phyloP scores from a whole-genome alignment of 2,888 invertebrate genomes.

The Meandrusa payeni region DNA sequence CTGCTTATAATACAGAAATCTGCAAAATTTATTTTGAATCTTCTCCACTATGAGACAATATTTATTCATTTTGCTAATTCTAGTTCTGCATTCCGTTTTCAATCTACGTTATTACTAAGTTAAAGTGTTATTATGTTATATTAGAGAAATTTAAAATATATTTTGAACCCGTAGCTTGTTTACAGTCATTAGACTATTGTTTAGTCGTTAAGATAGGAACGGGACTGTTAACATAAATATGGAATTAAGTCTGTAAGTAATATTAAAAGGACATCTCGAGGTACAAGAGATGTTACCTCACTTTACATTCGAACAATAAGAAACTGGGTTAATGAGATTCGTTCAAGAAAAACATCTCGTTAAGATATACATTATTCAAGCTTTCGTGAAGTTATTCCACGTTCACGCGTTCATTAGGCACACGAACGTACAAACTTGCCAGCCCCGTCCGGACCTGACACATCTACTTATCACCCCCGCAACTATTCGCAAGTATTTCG shows the following conservation, averaged over 20 bases:
- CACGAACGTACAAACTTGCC: conserved; percentile 65
- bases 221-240: no score
- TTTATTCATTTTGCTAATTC: no score
- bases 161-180: no score
- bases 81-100: no score
- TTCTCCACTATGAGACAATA: no score
- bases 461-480: conserved; percentile 68
- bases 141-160: no score
- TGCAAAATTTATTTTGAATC: no score
- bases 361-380: conserved; percentile 80
- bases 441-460: conserved; percentile 58
- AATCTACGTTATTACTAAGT: no score
- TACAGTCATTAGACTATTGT: no score
- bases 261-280: conserved; percentile 36
- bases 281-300: conserved; percentile 66
- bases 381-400: conserved; percentile 75
- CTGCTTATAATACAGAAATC: no score
- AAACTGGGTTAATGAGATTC: conserved; percentile 80
- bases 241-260: conserved; percentile 22
- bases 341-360: conserved; percentile 80
- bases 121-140: no score
- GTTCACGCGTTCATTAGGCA: conserved; percentile 78
- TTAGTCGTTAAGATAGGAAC: no score
- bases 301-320: conserved; percentile 76
- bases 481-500: conserved; percentile 77